A percentile compares a stretch with the other conserved stretches of the same genome.
These are phyloP conservation scores for Gracilinanus agilis DNA, from an alignment of 2,113 vertebrate genomes.

Conservation along the genomic window DNA sequence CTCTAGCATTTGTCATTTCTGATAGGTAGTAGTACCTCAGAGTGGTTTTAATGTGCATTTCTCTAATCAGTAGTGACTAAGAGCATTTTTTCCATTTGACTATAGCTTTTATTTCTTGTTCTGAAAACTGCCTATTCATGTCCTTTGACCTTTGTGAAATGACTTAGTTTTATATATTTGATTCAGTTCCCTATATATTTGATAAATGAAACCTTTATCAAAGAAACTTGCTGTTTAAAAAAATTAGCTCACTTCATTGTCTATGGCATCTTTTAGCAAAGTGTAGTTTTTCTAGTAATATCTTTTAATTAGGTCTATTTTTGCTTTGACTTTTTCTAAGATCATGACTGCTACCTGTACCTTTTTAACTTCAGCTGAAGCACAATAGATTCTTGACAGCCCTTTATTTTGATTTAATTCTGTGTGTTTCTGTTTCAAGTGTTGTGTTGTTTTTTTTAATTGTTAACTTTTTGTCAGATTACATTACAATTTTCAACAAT, in stretches of 20 bases:
- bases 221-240: not conserved
- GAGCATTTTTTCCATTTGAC: not conserved
- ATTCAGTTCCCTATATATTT: not conserved
- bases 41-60: not conserved
- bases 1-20: not conserved
- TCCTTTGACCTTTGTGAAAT: not conserved
- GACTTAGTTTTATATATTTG: not conserved
- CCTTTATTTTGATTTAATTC: not conserved
- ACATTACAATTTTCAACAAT: too few relatives aligned
- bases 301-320: not conserved
- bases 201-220: not conserved
- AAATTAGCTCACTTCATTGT: not conserved
- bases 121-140: not conserved
- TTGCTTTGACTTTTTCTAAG: not conserved
- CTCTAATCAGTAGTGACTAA: not conserved
- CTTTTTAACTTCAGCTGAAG: not conserved
- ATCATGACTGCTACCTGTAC: not conserved
- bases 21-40: not conserved
- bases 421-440: not conserved
- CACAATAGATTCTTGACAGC: not conserved
- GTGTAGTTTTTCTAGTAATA: not conserved
- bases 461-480: too few relatives aligned
- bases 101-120: not conserved
- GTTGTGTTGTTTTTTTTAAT: not conserved
- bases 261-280: not conserved